These are phyloP conservation scores for Phthorimaea operculella DNA, from an alignment of 1,140 invertebrate genomes.

Conservation along the genomic window DNA sequence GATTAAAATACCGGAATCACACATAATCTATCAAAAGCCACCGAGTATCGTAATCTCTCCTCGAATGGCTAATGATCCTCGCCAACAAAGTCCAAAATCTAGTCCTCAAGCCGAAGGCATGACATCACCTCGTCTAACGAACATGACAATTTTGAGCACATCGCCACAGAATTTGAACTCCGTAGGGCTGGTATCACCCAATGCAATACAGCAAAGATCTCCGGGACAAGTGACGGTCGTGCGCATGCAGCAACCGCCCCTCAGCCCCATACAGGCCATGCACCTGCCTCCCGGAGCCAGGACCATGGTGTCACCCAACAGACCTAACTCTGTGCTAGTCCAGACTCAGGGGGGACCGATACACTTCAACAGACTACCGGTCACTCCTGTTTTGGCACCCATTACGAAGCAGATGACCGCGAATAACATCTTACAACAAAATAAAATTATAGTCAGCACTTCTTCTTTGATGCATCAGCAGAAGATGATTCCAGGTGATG, in stretches of 20 bases:
- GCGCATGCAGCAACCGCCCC: constrained; percentile 63
- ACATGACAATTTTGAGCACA: constrained; percentile 54
- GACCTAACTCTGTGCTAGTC: constrained; percentile 57
- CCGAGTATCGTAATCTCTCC: constrained; percentile 67
- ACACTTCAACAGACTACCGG: constrained; percentile 64
- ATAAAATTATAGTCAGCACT: constrained; percentile 37
- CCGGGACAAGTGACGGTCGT: constrained; percentile 62
- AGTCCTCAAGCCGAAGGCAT: constrained; percentile 44
- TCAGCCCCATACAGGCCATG: constrained; percentile 60
- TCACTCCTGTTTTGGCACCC: constrained; percentile 66
- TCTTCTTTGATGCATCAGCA: constrained; percentile 40
- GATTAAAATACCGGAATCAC: constrained; percentile 70
- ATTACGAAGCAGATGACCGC: constrained; percentile 68
- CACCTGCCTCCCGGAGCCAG: constrained; percentile 49
- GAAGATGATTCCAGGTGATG: constrained; percentile 40
- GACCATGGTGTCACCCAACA: constrained; percentile 61
- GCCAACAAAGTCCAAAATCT: constrained; percentile 56
- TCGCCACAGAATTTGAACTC: constrained; percentile 48
- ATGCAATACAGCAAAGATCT: constrained; percentile 50
- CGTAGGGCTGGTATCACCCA: constrained; percentile 40
- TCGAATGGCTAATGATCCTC: constrained; percentile 47
- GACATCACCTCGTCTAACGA: constrained; percentile 50
- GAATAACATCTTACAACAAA: constrained; percentile 64
- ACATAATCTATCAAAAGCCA: constrained; percentile 68
- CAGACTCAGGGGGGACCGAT: constrained; percentile 55